phyloP scores from a whole-genome alignment of 2,888 invertebrate species.

The Dicranocentrus wangi region DNA sequence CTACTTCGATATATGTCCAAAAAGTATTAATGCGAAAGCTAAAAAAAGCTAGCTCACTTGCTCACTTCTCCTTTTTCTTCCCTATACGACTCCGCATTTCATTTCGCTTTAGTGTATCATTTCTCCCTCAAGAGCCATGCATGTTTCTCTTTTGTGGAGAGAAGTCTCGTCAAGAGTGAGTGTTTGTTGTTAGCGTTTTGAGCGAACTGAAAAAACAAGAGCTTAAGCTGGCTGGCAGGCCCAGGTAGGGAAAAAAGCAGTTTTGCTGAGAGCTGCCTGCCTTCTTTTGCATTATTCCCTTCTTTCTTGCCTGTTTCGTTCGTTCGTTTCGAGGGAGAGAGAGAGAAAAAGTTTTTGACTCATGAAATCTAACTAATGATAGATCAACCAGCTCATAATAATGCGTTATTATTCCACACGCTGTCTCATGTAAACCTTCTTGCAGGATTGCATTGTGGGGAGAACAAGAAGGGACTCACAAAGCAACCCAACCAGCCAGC shows the following conservation, averaged over 20 bases:
- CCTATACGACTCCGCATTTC: too few relatives aligned
- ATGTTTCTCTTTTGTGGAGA: neutral
- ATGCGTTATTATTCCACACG: constrained; percentile 42
- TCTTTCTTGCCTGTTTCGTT: neutral
- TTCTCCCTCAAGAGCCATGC: neutral
- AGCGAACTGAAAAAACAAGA: neutral
- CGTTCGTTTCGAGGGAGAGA: neutral
- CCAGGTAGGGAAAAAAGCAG: constrained; percentile 41
- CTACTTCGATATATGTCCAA: too few relatives aligned
- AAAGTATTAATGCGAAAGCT: too few relatives aligned
- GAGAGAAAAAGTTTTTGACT: constrained; percentile 49
- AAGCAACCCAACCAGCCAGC: neutral
- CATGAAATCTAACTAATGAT: constrained; percentile 57
- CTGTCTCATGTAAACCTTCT: too few relatives aligned
- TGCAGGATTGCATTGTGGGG: too few relatives aligned
- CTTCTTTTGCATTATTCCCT: neutral
- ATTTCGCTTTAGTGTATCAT: neutral
- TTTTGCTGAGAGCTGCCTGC: too few relatives aligned
- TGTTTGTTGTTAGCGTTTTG: too few relatives aligned
- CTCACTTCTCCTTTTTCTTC: too few relatives aligned
- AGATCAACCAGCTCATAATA: constrained; percentile 57
- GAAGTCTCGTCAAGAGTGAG: constrained; percentile 6
- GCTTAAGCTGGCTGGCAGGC: constrained; percentile 18
- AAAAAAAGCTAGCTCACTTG: too few relatives aligned
- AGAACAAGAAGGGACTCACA: constrained; percentile 3